phyloP scores from a whole-genome alignment of 2,888 invertebrate species.

The Biston betularia region DNA sequence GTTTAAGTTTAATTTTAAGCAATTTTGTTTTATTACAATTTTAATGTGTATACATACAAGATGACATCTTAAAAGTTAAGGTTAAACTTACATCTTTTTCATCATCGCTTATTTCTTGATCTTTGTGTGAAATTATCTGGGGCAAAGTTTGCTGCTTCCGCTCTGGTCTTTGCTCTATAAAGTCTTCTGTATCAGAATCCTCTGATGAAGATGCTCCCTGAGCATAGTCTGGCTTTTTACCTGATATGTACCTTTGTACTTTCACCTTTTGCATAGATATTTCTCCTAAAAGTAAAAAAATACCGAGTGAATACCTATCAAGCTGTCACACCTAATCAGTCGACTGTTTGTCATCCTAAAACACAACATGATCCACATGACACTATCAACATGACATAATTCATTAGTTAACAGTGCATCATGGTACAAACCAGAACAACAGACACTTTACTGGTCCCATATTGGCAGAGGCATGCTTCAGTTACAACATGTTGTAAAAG shows the following conservation, averaged over 20 bases:
- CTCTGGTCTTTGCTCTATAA: slow-evolving; percentile 88
- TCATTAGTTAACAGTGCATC: too few relatives aligned
- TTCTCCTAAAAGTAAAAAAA: slow-evolving; percentile 89
- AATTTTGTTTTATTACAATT: too few relatives aligned
- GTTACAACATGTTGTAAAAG: too few relatives aligned
- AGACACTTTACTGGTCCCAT: too few relatives aligned
- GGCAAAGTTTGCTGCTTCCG: slow-evolving; percentile 72
- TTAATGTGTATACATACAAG: too few relatives aligned
- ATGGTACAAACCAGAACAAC: too few relatives aligned
- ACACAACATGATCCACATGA: too few relatives aligned
- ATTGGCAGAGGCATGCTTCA: too few relatives aligned
- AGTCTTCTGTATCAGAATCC: slow-evolving; percentile 95
- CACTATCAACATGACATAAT: too few relatives aligned
- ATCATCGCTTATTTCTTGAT: slow-evolving; percentile 73
- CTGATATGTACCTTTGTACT: slow-evolving; percentile 98
- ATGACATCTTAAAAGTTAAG: not conserved
- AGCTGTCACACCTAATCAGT: too few relatives aligned
- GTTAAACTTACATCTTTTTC: slow-evolving; percentile 71
- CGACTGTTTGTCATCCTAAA: too few relatives aligned
- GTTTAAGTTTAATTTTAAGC: too few relatives aligned
- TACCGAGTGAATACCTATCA: not conserved
- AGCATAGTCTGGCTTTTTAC: slow-evolving; percentile 98
- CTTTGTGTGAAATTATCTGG: slow-evolving; percentile 66
- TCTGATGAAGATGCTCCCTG: slow-evolving; percentile 94
- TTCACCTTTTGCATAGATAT: slow-evolving; percentile 99